phyloP scores from a whole-genome alignment of 2,888 invertebrate species.

The Anthoptus insignis region DNA sequence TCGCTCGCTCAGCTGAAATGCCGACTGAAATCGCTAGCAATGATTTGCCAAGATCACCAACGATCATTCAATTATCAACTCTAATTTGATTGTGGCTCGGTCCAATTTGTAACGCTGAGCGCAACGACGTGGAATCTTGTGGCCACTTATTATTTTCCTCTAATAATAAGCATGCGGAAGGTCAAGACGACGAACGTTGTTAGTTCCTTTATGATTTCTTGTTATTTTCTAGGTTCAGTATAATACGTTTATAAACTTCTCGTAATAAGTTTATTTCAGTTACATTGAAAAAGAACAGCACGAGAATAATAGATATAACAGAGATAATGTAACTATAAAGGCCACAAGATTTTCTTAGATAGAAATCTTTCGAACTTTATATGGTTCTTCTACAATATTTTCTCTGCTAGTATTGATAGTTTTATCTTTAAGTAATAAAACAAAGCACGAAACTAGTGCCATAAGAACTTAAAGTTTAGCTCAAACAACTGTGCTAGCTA shows the following conservation, averaged over 20 bases:
- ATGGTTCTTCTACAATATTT: too few species aligned
- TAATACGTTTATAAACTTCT: background rate
- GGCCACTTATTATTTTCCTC: slow-evolving; percentile 31
- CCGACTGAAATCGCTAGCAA: slow-evolving; percentile 60
- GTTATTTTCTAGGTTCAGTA: slow-evolving; percentile 5
- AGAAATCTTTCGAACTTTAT: too few species aligned
- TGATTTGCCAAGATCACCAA: slow-evolving; percentile 54
- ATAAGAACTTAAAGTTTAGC: too few species aligned
- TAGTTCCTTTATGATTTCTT: slow-evolving; percentile 11
- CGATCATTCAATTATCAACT: slow-evolving; percentile 36
- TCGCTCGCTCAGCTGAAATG: slow-evolving; percentile 68
- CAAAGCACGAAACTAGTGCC: too few species aligned
- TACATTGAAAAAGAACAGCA: background rate
- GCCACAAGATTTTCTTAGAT: too few species aligned
- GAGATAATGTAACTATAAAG: too few species aligned
- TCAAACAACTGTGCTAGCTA: too few species aligned
- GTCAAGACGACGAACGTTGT: slow-evolving; percentile 16
- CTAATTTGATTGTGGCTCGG: slow-evolving; percentile 27
- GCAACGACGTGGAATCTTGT: slow-evolving; percentile 22
- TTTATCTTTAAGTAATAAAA: too few species aligned
- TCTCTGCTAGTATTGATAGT: too few species aligned
- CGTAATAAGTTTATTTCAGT: background rate
- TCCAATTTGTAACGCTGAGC: slow-evolving; percentile 8
- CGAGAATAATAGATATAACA: background rate
- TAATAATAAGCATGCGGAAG: slow-evolving; percentile 26